Evolutionary conservation across 2,888 invertebrate genomes (phyloP).

Genomic region (Hetaerina titia): DNA sequence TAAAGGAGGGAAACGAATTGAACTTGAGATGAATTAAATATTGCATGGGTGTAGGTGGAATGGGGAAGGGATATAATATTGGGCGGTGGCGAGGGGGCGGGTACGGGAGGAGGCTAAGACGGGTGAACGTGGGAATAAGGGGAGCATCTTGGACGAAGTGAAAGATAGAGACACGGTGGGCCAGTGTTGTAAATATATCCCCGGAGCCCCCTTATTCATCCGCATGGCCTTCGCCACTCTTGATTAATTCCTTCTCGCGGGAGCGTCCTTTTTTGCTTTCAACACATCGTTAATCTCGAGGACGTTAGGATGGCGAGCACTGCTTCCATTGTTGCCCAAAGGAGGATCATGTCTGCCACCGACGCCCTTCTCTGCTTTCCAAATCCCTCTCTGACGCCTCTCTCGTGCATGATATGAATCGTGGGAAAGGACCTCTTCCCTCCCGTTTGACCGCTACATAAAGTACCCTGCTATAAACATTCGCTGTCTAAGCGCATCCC

Average conservation of each 20-base stretch:
- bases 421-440: neutral
- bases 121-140: neutral
- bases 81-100: neutral
- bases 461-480: neutral
- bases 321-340: neutral
- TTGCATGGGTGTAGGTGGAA: neutral
- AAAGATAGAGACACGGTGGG: neutral
- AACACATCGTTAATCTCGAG: constrained; percentile 65
- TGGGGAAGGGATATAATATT: neutral
- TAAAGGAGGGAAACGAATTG: neutral
- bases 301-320: neutral
- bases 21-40: no score
- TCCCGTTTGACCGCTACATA: neutral
- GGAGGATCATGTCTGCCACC: neutral
- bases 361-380: neutral
- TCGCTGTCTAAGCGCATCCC: neutral
- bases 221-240: neutral
- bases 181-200: constrained; percentile 41
- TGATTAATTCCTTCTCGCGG: constrained; percentile 60
- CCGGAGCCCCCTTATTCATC: constrained; percentile 46
- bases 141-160: neutral
- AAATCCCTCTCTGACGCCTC: neutral
- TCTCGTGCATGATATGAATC: neutral
- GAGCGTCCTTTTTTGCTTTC: constrained; percentile 47
- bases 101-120: no score